Evolutionary conservation across 1,140 invertebrate genomes (phyloP).

Genomic region (Penaeus indicus): DNA sequence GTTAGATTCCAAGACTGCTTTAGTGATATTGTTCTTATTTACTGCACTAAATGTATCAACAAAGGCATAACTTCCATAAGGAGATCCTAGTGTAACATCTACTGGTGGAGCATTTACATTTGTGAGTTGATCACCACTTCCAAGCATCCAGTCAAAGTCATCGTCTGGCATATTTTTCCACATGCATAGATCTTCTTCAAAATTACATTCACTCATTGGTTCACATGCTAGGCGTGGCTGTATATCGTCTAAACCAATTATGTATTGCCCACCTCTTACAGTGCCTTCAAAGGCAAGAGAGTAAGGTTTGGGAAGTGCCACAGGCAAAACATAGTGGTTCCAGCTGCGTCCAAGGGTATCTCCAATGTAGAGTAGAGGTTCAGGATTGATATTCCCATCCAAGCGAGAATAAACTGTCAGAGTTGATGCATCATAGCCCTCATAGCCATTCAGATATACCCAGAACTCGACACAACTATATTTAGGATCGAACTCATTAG

Average conservation of each 20-base stretch:
- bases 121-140: conserved; percentile 30
- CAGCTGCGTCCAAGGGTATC: conserved; percentile 15
- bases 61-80: conserved; percentile 49
- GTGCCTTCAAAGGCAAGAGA: conserved; percentile 50
- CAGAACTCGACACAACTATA: conserved; percentile 58
- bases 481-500: conserved; percentile 46
- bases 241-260: conserved; percentile 51
- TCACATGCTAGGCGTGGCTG: conserved; percentile 49
- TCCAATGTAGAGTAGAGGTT: conserved; percentile 17
- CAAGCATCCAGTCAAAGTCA: conserved; percentile 57
- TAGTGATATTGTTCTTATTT: not conserved
- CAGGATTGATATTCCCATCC: conserved; percentile 12
- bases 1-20: conserved; percentile 36
- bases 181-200: conserved; percentile 56
- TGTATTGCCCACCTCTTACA: not conserved
- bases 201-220: conserved; percentile 51
- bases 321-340: conserved; percentile 41
- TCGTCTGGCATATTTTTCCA: conserved; percentile 51
- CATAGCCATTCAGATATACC: conserved; percentile 42
- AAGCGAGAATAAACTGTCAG: conserved; percentile 35
- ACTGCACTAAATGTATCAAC: conserved; percentile 36
- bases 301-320: conserved; percentile 19
- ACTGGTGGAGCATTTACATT: conserved; percentile 37
- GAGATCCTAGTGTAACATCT: conserved; percentile 48
- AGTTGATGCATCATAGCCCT: not conserved